Base-by-base conservation (phyloP, 35 echinoderm and acorn worm genomes). In the Diadema setosum region DNA sequence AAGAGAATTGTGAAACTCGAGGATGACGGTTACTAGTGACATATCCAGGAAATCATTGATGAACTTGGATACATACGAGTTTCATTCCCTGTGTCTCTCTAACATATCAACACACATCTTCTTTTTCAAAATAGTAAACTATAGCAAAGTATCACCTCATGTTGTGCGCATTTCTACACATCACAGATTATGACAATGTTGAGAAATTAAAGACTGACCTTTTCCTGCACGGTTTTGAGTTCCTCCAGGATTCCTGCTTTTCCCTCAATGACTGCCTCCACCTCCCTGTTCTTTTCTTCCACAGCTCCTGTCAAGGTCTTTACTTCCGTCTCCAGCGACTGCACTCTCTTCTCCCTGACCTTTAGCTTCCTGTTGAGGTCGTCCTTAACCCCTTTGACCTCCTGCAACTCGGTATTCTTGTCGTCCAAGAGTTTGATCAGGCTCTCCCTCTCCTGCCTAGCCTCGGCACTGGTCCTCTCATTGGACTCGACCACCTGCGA, bases 321-420 rank as follows among this genome's bases (percentile, higher is more conserved):
- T 34, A 27, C 36, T 26, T 85, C 83, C 2, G 33, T 31, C 9
- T 85, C 83, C 9, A 85, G 55, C 12, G 83, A 58, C 36, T 67
- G 57, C 21, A 85, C 6, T 31, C 57, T 58, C 55, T 85, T 85
- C 39, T 85, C 83, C n/a, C 83, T 85, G 55, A 85, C 59, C 59
- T 85, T 85, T 58, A 85, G 42, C 59, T 85, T 85, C 83, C 55
- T 85, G 5, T 42, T 64, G n/a, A 63, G 52, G 55, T 85, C 83
- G 27, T 85, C 83, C 46, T 41, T 58, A 3, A 46, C 6, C 23
- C 59, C 59, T 42, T 85, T 85, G 55, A 85, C 57, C 57, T 85
- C 83, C 36, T 64, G 31, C 7, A 29, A 46, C 36, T 85, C 52
- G 20, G 39, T 85, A 63, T 36, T 63, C 55, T 85, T 85, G 20